Base-by-base conservation (phyloP, 2,888 invertebrate species). In the Nephrotoma guestfalica region DNA sequence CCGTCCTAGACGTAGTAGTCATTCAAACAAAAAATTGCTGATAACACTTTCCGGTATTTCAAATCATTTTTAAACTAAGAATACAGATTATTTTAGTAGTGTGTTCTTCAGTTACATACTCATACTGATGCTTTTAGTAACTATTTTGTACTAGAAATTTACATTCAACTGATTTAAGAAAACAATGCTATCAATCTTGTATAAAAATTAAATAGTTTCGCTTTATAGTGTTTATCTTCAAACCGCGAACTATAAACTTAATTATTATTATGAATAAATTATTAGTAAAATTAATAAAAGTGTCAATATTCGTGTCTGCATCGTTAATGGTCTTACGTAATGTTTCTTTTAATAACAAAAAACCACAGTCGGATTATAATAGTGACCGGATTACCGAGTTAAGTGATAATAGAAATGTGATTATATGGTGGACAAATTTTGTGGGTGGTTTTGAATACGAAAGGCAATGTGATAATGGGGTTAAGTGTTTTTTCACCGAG, bases 401-500 rank as follows among this genome's bases (percentile, higher is more conserved):
- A 51, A 45, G 47, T 47, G 45, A 30, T 13, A 6, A 51, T 11
- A 4, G 30, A 86, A 86, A 51, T 40, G 30, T 86, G 40, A 15
- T 86, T 9, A 57, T 88, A 11, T 88, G 88, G 88, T 88, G 88
- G 88, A 88, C 88, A 41, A 41, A 87, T 51, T 85, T 88, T 15
- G 6, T 87, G 7, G 86, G 83, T 9, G 86, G 87, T 40, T 87
- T 87, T 86, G 86, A 87, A 42, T 86, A 87, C 51, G 85, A 41
- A 6, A 41, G 41, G 41, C 41, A 88, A 42, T 90, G 90, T 86
- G 89, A 89, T 9, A 88, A 88, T 40, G 18, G 71, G 9, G 87
- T 89, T 40, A 87, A 88, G 13, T 90, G 90, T 85, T 87, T 87
- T 9, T 89, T 89, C 85, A 89, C 89, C 0, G 88, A 88, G 1